These are phyloP conservation scores for Hypsopygia costalis DNA, from an alignment of 2,888 invertebrate species.

Conservation along the genomic window DNA sequence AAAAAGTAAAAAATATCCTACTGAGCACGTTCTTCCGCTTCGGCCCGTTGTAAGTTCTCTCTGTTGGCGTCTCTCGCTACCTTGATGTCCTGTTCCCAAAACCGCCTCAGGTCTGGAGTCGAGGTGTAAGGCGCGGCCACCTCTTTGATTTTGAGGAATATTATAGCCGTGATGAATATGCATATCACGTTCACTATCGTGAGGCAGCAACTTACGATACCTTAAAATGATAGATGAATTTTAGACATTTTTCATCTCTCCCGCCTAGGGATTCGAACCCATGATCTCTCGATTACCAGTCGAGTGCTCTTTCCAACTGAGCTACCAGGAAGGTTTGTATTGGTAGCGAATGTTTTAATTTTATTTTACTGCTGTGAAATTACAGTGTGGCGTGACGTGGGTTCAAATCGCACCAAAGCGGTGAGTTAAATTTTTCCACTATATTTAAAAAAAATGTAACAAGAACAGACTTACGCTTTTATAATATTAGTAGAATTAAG, in stretches of 20 bases:
- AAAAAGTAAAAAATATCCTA: constrained; percentile 35
- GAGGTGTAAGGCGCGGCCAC: constrained; percentile 90
- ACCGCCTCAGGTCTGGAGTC: constrained; percentile 85
- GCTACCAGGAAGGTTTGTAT: too few relatives aligned
- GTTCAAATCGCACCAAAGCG: too few relatives aligned
- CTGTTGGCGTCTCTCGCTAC: constrained; percentile 85
- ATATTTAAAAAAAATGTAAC: too few relatives aligned
- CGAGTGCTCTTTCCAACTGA: too few relatives aligned
- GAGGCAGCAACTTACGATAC: constrained; percentile 88
- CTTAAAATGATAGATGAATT: constrained; percentile 30
- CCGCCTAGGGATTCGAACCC: too few relatives aligned
- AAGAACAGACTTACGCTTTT: too few relatives aligned
- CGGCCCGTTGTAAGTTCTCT: constrained; percentile 80
- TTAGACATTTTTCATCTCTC: neutral
- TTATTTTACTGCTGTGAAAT: too few relatives aligned
- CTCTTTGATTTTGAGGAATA: constrained; percentile 91
- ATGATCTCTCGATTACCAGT: too few relatives aligned
- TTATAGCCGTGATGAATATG: constrained; percentile 89
- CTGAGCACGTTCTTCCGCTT: constrained; percentile 71
- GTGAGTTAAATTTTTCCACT: too few relatives aligned
- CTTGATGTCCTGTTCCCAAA: constrained; percentile 90
- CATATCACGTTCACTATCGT: constrained; percentile 91
- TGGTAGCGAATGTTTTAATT: too few relatives aligned
- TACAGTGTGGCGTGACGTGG: too few relatives aligned
- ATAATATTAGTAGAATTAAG: too few relatives aligned